Evolutionary conservation across 23 tunicate species (phyloP), one percentile per base, ranked within the genome.

Genomic region (Ciona savignyi): DNA sequence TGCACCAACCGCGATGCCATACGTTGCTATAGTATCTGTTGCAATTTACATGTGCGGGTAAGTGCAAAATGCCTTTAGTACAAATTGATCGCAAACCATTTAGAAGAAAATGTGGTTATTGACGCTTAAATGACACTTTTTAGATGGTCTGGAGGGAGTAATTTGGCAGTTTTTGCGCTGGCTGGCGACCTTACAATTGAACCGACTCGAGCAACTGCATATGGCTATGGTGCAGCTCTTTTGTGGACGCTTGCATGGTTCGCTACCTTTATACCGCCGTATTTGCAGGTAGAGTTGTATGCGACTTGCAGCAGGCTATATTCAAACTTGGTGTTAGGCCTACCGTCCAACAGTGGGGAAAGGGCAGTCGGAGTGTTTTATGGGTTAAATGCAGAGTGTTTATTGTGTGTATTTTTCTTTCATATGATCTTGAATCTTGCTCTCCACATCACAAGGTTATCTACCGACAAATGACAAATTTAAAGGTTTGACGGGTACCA

Each of bases 231-330:
- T 32, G 33, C 74, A 32, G 34, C 34, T 31, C 29, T 30, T 33
- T 30, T 70, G 60, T 70, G 74, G 74, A 21, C 34, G 29, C 1
- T 4, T 29, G 51, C 60, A 2, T 70, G 74, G 74, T 28, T 70
- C 3, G 60, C 34, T 32, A 25, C 23, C 25, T 70, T 70, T 32
- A 1, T 70, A 2, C 3, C 74, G 2, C 74, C 74, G 33, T 70
- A 70, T 32, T 4, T 70, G 74, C 56, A 70, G 74, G 74, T 70
- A n/a, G n/a, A n/a, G n/a, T n/a, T n/a, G n/a, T n/a, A n/a, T n/a
- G n/a, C n/a, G n/a, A n/a, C n/a, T n/a, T n/a, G n/a, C n/a, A n/a
- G n/a, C n/a, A n/a, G n/a, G n/a, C n/a, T n/a, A n/a, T n/a, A n/a
- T n/a, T n/a, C n/a, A n/a, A n/a, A n/a, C n/a, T n/a, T n/a, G n/a